A percentile compares a stretch with the other conserved stretches of the same genome.
These are phyloP conservation scores for Gonioctena quinquepunctata DNA, from an alignment of 1,140 invertebrate genomes.

Conservation along the genomic window DNA sequence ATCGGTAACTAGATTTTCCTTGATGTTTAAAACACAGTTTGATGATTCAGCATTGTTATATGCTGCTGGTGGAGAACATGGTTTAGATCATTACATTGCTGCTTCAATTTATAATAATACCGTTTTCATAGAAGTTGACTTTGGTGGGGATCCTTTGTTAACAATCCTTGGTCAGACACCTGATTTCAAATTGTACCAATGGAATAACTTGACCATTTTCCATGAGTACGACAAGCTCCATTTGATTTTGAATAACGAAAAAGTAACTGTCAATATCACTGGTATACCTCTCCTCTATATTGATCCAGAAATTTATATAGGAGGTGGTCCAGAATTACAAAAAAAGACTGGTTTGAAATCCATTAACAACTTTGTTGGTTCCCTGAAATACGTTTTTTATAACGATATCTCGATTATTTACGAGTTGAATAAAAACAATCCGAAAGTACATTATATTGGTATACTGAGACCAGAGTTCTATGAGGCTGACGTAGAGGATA, in stretches of 20 bases:
- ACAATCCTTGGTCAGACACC: constrained; percentile 66
- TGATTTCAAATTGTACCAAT: constrained; percentile 74
- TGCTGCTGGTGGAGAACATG: constrained; percentile 81
- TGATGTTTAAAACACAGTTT: constrained; percentile 86
- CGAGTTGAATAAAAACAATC: constrained; percentile 78
- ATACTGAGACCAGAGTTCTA: constrained; percentile 80
- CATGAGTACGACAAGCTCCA: constrained; percentile 74
- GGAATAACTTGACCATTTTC: constrained; percentile 88
- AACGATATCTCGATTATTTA: constrained; percentile 90
- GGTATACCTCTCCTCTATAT: constrained; percentile 81
- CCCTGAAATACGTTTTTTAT: constrained; percentile 89
- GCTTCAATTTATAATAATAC: constrained; percentile 78
- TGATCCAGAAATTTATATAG: constrained; percentile 91
- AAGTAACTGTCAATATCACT: constrained; percentile 69
- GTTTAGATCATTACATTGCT: constrained; percentile 79
- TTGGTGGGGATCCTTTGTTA: constrained; percentile 76
- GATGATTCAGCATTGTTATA: constrained; percentile 87
- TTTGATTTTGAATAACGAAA: constrained; percentile 75
- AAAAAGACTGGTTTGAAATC: constrained; percentile 76
- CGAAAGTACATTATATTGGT: constrained; percentile 72
- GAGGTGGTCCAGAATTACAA: constrained; percentile 72
- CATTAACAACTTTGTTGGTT: constrained; percentile 80
- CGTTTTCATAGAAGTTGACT: constrained; percentile 79
- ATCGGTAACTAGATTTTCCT: constrained; percentile 80
- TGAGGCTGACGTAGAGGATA: constrained; percentile 81